Evolutionary conservation across 2,113 vertebrate species (phyloP).

Genomic region (Mastomys coucha): DNA sequence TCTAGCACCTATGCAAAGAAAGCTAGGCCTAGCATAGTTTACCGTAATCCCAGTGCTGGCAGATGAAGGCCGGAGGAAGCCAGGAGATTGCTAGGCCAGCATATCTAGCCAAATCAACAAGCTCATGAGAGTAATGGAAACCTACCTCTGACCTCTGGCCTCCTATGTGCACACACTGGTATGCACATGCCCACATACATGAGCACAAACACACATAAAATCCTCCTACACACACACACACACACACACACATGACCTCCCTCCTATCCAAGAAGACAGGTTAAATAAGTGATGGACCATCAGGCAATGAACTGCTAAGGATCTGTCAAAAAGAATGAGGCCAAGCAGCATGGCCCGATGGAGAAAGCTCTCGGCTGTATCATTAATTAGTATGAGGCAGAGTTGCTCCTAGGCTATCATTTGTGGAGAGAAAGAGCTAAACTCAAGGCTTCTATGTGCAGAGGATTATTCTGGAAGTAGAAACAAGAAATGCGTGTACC

Average conservation of each 20-base stretch:
- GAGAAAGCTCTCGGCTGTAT: background rate
- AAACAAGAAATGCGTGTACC: background rate
- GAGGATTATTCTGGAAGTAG: constrained; percentile 55
- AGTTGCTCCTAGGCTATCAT: background rate
- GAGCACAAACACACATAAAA: background rate
- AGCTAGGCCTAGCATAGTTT: background rate
- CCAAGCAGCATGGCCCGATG: rapidly evolving
- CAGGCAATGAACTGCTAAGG: background rate
- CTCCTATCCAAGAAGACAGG: background rate
- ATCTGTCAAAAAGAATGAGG: background rate
- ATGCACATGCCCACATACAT: background rate
- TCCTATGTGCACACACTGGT: background rate
- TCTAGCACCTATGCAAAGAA: background rate
- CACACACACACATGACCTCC: background rate
- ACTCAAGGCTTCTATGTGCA: background rate
- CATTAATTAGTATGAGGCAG: background rate
- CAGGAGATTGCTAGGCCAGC: background rate
- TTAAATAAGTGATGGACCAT: background rate
- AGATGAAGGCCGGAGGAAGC: background rate
- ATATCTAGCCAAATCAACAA: background rate
- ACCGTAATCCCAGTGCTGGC: background rate
- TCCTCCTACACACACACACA: background rate
- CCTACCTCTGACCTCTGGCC: background rate
- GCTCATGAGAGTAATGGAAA: background rate
- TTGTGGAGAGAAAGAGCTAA: background rate